Evolutionary conservation across 2,113 vertebrate species (phyloP).

Genomic region (Caranx melampygus): DNA sequence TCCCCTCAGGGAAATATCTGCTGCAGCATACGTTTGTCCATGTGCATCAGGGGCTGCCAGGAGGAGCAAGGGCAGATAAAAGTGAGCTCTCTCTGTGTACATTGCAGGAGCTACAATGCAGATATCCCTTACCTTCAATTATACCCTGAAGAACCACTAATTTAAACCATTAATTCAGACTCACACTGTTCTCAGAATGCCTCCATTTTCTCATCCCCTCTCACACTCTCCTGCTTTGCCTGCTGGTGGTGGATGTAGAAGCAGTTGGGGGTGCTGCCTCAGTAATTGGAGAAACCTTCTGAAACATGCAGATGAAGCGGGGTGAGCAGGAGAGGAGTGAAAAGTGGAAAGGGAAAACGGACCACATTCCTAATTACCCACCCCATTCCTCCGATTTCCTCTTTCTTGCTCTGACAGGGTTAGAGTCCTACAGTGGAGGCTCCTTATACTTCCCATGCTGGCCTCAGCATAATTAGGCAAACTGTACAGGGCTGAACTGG

Average conservation of each 20-base stretch:
- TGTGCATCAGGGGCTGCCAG: constrained; percentile 7
- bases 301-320: constrained; percentile 82
- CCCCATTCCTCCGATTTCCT: constrained; percentile 45
- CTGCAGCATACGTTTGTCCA: constrained; percentile 14
- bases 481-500: constrained; percentile 57
- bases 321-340: constrained; percentile 60
- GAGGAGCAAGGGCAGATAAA: constrained; percentile 3
- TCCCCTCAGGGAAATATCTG: constrained; percentile 13
- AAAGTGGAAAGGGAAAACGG: constrained; percentile 67
- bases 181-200: constrained; percentile 64
- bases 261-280: constrained; percentile 64
- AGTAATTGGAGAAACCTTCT: constrained; percentile 80
- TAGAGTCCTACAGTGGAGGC: constrained; percentile 40
- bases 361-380: constrained; percentile 76
- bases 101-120: constrained; percentile 13
- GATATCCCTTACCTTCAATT: constrained; percentile 31
- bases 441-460: constrained; percentile 57
- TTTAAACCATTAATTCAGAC: constrained; percentile 76
- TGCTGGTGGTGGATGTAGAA: constrained; percentile 67
- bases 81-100: constrained; percentile 8
- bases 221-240: constrained; percentile 47
- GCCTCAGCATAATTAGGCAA: constrained; percentile 72
- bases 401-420: constrained; percentile 52
- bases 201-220: constrained; percentile 54
- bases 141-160: constrained; percentile 50